These are phyloP conservation scores for Solea senegalensis DNA, from an alignment of 2,113 vertebrate genomes.

Conservation along the genomic window DNA sequence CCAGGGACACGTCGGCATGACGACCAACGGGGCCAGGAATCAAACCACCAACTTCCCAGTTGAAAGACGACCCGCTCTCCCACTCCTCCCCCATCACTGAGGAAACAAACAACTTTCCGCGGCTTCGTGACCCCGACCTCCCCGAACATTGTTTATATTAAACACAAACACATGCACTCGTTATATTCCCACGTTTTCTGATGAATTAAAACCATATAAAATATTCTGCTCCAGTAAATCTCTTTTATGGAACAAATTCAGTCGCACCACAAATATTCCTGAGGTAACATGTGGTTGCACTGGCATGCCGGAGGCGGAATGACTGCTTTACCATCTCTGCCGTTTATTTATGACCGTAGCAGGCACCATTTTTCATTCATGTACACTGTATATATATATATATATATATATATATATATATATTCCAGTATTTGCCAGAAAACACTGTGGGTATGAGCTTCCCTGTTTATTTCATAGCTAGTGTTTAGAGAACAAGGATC, in stretches of 20 bases:
- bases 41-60: no score
- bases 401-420: background rate
- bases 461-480: conserved; percentile 61
- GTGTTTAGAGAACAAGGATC: conserved; percentile 30
- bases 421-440: conserved; percentile 21
- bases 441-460: conserved; percentile 25
- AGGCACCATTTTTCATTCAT: conserved; percentile 44
- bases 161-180: background rate
- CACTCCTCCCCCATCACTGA: no score
- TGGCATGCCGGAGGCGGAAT: conserved; percentile 1
- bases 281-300: background rate
- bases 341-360: conserved; percentile 1
- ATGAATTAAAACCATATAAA: background rate
- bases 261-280: conserved; percentile 25
- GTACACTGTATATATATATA: conserved; percentile 20
- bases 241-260: conserved; percentile 22
- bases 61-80: no score
- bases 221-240: conserved; percentile 3
- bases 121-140: no score
- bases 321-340: background rate
- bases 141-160: background rate
- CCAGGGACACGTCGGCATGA: no score
- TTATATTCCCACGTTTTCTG: background rate
- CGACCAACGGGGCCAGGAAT: no score
- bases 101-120: no score